Percentiles rank a stretch among this genome's conserved stretches.
Evolutionary conservation across 2,797 vertebrate genomes (phyloP).

Genomic region (Tenualosa ilisha): DNA sequence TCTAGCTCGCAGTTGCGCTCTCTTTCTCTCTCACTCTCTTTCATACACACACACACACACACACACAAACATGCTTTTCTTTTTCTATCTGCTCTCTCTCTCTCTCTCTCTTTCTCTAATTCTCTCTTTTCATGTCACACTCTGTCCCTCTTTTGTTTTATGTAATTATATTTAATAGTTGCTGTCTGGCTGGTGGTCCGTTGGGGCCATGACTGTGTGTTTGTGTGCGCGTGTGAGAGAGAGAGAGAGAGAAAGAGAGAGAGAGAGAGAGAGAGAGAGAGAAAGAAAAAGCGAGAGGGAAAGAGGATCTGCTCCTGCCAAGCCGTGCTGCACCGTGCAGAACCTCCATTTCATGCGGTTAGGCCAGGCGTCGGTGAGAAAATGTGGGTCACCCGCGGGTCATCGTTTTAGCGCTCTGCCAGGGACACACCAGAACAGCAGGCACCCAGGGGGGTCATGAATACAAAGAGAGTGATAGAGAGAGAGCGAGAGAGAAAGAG

Average conservation of each 20-base stretch:
- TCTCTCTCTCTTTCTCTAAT: not conserved
- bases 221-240: not conserved
- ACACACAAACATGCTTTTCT: constrained; percentile 23
- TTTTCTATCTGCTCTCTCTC: not conserved
- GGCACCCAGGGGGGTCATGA: not conserved
- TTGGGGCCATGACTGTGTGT: not conserved
- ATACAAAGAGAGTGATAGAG: not conserved
- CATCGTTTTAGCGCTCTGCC: not conserved
- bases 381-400: not conserved
- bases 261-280: not conserved
- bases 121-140: not conserved
- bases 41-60: constrained; percentile 28
- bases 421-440: not conserved
- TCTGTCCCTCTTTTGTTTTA: constrained; percentile 11
- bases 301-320: not conserved
- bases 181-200: not conserved
- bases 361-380: not conserved
- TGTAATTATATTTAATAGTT: constrained; percentile 19
- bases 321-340: not conserved
- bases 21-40: not conserved
- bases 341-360: not conserved
- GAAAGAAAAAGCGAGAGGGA: not conserved
- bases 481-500: not conserved
- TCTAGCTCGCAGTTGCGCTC: not conserved
- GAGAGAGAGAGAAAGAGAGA: not conserved